A percentile compares a stretch with the other conserved stretches of the same genome.
These are phyloP conservation scores for Colossoma macropomum DNA, from an alignment of 2,113 vertebrate genomes.

Conservation along the genomic window DNA sequence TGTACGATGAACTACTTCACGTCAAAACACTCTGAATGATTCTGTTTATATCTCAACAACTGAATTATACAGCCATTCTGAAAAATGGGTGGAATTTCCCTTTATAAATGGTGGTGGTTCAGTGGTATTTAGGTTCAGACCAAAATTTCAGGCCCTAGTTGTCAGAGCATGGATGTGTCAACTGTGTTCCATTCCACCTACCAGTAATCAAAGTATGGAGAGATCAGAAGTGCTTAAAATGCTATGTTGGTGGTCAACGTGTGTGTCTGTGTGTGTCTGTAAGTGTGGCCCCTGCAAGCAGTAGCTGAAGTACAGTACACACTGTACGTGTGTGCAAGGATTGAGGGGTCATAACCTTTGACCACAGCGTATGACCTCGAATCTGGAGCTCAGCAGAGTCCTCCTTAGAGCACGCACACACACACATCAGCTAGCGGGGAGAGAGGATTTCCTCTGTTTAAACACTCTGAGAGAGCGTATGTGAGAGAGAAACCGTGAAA, in stretches of 20 bases:
- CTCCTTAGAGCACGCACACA: slow-evolving; percentile 74
- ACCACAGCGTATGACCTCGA: slow-evolving; percentile 39
- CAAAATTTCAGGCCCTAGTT: no score
- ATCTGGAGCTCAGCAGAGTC: slow-evolving; percentile 48
- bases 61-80: no score
- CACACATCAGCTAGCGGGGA: slow-evolving; percentile 67
- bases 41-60: no score
- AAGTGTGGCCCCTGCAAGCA: slow-evolving; percentile 3
- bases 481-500: neutral
- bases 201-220: no score
- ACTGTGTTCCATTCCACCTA: no score
- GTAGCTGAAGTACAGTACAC: slow-evolving; percentile 12
- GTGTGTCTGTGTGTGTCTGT: slow-evolving; percentile 14
- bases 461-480: slow-evolving; percentile 54
- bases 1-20: no score
- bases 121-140: no score
- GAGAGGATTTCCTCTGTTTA: slow-evolving; percentile 80
- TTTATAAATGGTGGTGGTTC: no score
- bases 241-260: neutral
- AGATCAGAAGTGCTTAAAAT: no score
- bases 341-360: slow-evolving; percentile 31
- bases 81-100: no score
- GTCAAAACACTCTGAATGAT: no score
- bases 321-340: slow-evolving; percentile 28
- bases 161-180: no score